Evolutionary conservation across 2,113 vertebrate species (phyloP), one percentile per base, ranked within the genome.

Genomic region (Thymallus thymallus): DNA sequence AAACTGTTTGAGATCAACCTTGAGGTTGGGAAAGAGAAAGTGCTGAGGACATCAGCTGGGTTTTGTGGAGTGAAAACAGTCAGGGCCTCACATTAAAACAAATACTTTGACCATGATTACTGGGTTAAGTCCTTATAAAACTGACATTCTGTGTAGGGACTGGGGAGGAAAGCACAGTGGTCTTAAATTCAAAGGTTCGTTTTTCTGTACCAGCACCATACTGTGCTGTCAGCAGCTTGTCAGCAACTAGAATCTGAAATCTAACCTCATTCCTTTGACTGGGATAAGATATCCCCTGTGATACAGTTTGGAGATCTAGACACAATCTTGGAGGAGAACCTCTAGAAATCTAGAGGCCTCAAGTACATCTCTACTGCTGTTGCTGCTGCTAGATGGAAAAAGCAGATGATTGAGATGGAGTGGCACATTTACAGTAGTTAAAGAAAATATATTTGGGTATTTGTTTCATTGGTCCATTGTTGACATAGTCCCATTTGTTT

Each of bases 31-130:
- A 68, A 32, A 32, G 62, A 29, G 72, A 20, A 70, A 14, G 69
- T 72, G 24, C n/a, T 7, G 9, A 6, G 18, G 62, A 22, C 35
- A 22, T 51, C 16, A 84, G 63, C 77, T 77, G 73, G 58, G 71
- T 80, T 13, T 26, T 75, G 70, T 68, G 65, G 2, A 29, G 68
- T 71, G 75, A 69, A 80, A 82, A 73, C 77, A 72, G 64, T 82
- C 30, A 81, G 41, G 73, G 71, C 76, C 79, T 75, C 69, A 30
- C 35, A 62, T 56, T 32, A 66, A 79, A 69, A 69, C 41, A 82
- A 85, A 83, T 76, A 82, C 72, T 81, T 70, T 45, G 69, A 80
- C 70, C 79, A 62, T 46, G 66, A 75, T 61, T 69, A 55, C 12
- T 45, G 41, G 20, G 16, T 45, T 77, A 24, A 66, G 72, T 66